phyloP scores from a whole-genome alignment of 2,888 invertebrate genomes.

The Tiliacea aurago region DNA sequence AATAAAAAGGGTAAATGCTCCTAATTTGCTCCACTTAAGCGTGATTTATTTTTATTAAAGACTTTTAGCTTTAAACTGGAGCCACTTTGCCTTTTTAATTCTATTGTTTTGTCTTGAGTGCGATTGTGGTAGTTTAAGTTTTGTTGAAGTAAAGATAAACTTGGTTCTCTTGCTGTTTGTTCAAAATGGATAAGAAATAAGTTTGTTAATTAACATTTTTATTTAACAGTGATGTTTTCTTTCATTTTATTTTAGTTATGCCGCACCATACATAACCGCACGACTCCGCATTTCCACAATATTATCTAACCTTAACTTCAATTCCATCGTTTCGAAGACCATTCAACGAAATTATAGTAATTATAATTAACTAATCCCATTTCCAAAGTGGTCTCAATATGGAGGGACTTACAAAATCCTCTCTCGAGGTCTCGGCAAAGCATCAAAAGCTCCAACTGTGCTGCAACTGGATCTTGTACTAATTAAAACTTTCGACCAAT shows the following conservation, averaged over 20 bases:
- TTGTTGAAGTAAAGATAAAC: slow-evolving; percentile 14
- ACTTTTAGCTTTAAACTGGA: slow-evolving; percentile 44
- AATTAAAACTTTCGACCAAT: slow-evolving; percentile 72
- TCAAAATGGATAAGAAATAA: neutral
- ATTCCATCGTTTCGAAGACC: slow-evolving; percentile 6
- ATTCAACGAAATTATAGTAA: slow-evolving; percentile 47
- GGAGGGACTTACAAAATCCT: slow-evolving; percentile 50
- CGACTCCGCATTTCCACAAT: neutral
- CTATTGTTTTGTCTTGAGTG: slow-evolving; percentile 27
- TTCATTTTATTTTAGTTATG: neutral
- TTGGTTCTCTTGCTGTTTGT: neutral
- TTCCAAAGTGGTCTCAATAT: slow-evolving; percentile 42
- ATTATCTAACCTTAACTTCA: slow-evolving; percentile 7
- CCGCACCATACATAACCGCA: neutral
- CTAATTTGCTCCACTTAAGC: slow-evolving; percentile 64
- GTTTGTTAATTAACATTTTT: slow-evolving; percentile 32
- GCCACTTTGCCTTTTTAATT: slow-evolving; percentile 50
- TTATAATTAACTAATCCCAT: slow-evolving; percentile 54
- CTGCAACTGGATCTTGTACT: slow-evolving; percentile 68
- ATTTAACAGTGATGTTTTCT: neutral
- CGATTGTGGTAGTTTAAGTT: slow-evolving; percentile 27
- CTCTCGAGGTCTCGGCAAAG: slow-evolving; percentile 47
- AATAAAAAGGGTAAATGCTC: slow-evolving; percentile 67
- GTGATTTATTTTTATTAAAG: slow-evolving; percentile 66
- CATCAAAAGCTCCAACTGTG: slow-evolving; percentile 64